Evolutionary conservation across 2,888 invertebrate genomes (phyloP).

Genomic region (Elaeidobius kamerunicus): DNA sequence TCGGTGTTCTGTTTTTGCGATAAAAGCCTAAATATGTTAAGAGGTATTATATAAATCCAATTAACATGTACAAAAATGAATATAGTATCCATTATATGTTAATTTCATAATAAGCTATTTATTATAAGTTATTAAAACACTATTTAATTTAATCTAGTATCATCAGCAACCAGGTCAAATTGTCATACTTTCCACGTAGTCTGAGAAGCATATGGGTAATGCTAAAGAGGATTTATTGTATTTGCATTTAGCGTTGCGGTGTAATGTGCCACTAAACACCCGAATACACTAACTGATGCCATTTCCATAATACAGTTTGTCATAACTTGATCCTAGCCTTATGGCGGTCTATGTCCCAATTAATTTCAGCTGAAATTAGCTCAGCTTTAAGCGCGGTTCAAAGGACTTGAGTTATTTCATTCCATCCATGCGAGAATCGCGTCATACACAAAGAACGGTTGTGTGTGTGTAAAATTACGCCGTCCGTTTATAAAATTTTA

Average conservation of each 20-base stretch:
- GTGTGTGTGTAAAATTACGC: constrained; percentile 13
- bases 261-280: neutral
- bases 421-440: constrained; percentile 20
- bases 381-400: constrained; percentile 14
- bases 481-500: constrained; percentile 12
- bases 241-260: neutral
- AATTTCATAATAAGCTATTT: too few relatives aligned
- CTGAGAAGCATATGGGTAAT: too few relatives aligned
- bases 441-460: constrained; percentile 17
- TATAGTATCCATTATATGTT: too few relatives aligned
- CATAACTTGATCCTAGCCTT: constrained; percentile 20
- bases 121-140: too few relatives aligned
- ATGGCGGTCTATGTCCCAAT: constrained; percentile 21
- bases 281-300: constrained; percentile 7
- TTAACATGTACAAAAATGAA: too few relatives aligned
- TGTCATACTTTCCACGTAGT: too few relatives aligned
- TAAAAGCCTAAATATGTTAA: too few relatives aligned
- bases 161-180: too few relatives aligned
- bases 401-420: constrained; percentile 17
- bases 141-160: too few relatives aligned
- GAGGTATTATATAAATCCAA: too few relatives aligned
- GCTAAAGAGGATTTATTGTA: too few relatives aligned
- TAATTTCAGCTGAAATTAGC: constrained; percentile 25
- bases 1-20: too few relatives aligned
- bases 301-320: constrained; percentile 35